Percentiles rank a stretch among this genome's conserved stretches.
phyloP scores from a whole-genome alignment of 2,888 invertebrate species.

The Acanthosepion lycidas region DNA sequence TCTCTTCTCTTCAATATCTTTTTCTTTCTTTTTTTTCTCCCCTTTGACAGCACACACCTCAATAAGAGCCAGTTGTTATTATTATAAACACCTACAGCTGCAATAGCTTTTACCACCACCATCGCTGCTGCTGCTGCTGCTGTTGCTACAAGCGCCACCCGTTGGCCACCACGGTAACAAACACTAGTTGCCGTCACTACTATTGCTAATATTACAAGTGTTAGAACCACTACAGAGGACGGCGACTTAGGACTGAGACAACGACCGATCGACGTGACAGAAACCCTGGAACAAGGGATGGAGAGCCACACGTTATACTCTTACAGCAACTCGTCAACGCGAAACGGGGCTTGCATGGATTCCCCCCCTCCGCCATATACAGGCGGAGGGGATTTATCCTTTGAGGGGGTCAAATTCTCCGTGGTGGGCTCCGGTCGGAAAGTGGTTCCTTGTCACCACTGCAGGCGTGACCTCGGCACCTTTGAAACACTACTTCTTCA shows the following conservation, averaged over 20 bases:
- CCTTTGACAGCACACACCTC: not conserved
- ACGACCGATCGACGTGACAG: not conserved
- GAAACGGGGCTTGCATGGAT: slow-evolving; percentile 41
- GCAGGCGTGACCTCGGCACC: slow-evolving; percentile 36
- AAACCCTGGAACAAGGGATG: slow-evolving; percentile 6
- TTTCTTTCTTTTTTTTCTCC: not conserved
- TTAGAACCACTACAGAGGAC: not conserved
- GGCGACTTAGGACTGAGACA: not conserved
- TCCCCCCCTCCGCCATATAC: slow-evolving; percentile 35
- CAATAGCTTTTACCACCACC: not conserved
- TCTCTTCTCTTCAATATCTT: not conserved
- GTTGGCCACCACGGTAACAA: not conserved
- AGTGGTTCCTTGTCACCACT: slow-evolving; percentile 17
- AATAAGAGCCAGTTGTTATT: not conserved
- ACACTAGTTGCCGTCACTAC: not conserved
- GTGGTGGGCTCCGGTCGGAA: slow-evolving; percentile 42
- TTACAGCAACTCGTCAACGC: not conserved
- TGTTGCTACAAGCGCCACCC: not conserved
- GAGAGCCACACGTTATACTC: not conserved
- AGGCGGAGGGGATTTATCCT: slow-evolving; percentile 44
- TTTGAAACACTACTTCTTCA: slow-evolving; percentile 38
- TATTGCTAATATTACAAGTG: slow-evolving; percentile 4
- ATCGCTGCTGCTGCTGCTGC: not conserved
- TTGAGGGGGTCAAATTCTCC: slow-evolving; percentile 39
- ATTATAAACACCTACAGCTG: not conserved